These are phyloP conservation scores for Chaenogobius annularis DNA, from an alignment of 2,113 vertebrate species.

Conservation along the genomic window DNA sequence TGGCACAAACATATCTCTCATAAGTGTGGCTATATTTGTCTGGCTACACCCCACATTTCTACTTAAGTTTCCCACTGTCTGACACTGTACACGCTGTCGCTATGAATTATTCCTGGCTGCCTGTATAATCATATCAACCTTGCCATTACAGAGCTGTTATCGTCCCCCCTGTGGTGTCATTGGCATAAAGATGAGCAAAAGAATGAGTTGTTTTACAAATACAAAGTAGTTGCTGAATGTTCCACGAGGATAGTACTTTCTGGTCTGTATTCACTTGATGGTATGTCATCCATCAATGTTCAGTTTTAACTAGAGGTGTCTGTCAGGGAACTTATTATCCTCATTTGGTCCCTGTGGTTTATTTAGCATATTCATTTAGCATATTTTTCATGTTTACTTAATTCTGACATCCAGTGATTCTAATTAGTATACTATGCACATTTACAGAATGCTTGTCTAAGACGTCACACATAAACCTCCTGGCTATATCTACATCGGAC, in stretches of 20 bases:
- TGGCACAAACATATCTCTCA: constrained; percentile 23
- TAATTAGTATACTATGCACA: neutral
- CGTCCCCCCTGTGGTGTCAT: constrained; percentile 30
- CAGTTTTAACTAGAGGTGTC: constrained; percentile 2
- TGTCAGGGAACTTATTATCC: constrained; percentile 1
- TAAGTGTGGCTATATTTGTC: constrained; percentile 19
- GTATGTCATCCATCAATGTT: constrained; percentile 41
- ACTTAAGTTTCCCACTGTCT: constrained; percentile 39
- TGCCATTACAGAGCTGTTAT: constrained; percentile 37
- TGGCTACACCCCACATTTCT: constrained; percentile 15
- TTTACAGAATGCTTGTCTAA: neutral
- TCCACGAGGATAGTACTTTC: constrained; percentile 21
- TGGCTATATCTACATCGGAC: neutral
- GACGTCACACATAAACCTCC: neutral
- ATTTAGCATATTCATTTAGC: too few species aligned
- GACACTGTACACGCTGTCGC: constrained; percentile 10
- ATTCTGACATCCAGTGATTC: neutral
- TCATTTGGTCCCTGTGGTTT: neutral
- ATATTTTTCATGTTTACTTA: constrained; percentile 7
- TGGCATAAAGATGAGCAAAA: constrained; percentile 35
- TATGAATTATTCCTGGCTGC: constrained; percentile 38
- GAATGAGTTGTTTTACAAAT: constrained; percentile 36
- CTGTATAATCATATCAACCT: constrained; percentile 42
- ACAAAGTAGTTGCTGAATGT: constrained; percentile 35
- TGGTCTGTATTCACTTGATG: constrained; percentile 42